Evolutionary conservation across 2,888 invertebrate species (phyloP).

Genomic region (Calameuta pallipes): DNA sequence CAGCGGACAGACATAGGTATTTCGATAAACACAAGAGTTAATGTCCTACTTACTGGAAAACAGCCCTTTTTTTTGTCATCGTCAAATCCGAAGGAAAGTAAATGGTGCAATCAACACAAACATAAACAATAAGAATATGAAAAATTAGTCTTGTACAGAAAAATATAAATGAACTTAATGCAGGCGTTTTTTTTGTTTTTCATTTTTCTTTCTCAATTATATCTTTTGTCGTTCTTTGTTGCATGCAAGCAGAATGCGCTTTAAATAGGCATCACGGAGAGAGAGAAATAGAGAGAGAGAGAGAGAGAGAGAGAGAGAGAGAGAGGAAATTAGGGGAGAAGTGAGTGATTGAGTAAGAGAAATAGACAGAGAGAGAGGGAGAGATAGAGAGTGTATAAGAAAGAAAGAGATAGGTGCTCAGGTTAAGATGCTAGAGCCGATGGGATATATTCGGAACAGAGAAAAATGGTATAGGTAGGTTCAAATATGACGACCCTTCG

Average conservation of each 20-base stretch:
- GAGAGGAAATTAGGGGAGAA: slow-evolving; percentile 26
- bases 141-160: slow-evolving; percentile 66
- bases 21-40: slow-evolving; percentile 47
- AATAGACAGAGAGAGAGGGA: slow-evolving; percentile 24
- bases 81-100: slow-evolving; percentile 74
- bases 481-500: slow-evolving; percentile 57
- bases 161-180: slow-evolving; percentile 56
- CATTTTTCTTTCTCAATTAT: neutral
- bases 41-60: slow-evolving; percentile 78
- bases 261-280: slow-evolving; percentile 54
- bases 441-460: neutral
- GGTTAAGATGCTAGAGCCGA: neutral
- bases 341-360: slow-evolving; percentile 18
- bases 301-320: slow-evolving; percentile 44
- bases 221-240: neutral
- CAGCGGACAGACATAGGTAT: neutral
- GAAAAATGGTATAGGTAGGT: slow-evolving; percentile 26
- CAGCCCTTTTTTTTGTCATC: slow-evolving; percentile 72
- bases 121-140: slow-evolving; percentile 79
- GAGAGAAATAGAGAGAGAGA: slow-evolving; percentile 31
- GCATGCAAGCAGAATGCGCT: slow-evolving; percentile 65
- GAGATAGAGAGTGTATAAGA: slow-evolving; percentile 63
- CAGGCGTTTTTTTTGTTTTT: slow-evolving; percentile 54
- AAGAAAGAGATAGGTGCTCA: slow-evolving; percentile 53
- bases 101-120: slow-evolving; percentile 70